Evolutionary conservation across 2,888 invertebrate species (phyloP), one percentile per base, ranked within the genome.

Genomic region (Chironomus tentans): DNA sequence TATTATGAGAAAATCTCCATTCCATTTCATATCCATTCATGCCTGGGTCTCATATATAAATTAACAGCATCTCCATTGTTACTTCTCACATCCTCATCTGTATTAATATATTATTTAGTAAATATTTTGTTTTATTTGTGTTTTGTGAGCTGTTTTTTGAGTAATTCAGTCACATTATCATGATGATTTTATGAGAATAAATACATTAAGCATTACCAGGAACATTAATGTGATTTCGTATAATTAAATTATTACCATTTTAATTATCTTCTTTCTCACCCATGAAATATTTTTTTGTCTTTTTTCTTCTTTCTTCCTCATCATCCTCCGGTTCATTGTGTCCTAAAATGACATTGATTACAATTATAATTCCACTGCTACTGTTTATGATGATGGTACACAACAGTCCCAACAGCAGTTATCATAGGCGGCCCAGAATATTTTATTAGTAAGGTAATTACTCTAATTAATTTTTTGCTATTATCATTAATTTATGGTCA

Each of bases 401-500:
- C 4, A 65, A 15, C n/a, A 74, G 74, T 74, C 15, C 74, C 74
- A 24, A 74, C 68, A 50, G 74, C 74, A 22, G 46, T 22, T 24
- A 74, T 74, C 21, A 12, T 74, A 22, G 74, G 74, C 13, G 74
- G 74, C 21, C 74, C 74, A 47, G 74, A 74, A 65, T 74, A 74
- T 68, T 74, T 65, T 47, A 74, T 74, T 22, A 68, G 68, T 47
- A 74, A 74, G 74, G 72, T 72, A 72, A 61, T 56, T 72, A 61
- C 12, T 22, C 18, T 21, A 62, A 62, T 72, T 28, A 61, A 61
- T 56, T 56, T n/a, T 50, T 50, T 15, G 4, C 50, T n/a, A 50
- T 50, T 6, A 50, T 15, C 50, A 50, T 50, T 50, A 50, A 50
- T 15, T 50, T 50, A 50, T 50, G 50, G 50, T 50, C 50, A 50